Base-by-base conservation (phyloP, 2,888 invertebrate species). In the Drosophila lutescens region DNA sequence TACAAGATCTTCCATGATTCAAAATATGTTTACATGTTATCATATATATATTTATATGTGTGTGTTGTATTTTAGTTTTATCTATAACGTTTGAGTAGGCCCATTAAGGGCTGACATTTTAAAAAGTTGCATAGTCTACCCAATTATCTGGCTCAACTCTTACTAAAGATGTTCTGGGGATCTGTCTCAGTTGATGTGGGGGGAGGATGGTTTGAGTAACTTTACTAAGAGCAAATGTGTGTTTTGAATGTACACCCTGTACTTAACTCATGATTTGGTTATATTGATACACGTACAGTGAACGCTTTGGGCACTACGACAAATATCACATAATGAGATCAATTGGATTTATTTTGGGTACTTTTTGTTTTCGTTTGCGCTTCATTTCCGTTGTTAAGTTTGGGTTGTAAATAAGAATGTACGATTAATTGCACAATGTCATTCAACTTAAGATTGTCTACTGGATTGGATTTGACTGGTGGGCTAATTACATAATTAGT, bases 281-380 rank as follows among this genome's bases (percentile, higher is more conserved):
- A 57, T 74, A 67, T 67, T 72, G 54, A 57, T 61, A 72, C 59
- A 71, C 72, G 71, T 71, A 86, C 68, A 86, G 85, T 81, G 85
- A 83, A 84, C 85, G 83, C 76, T 83, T 76, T 86, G 86, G 86
- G 85, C 83, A 80, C 84, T 85, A 85, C 83, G 83, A 86, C 88
- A 86, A 88, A 89, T 88, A 89, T 89, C 89, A 89, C 89, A 89
- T 86, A 80, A 89, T 89, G 89, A 89, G 89, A 89, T 89, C 89
- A 89, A 85, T 89, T 87, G 86, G 87, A 88, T 83, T 76, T 84
- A 78, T 82, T 71, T 87, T 76, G 79, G 82, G 79, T 66, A 65
- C 65, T 65, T 77, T 60, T 47, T 59, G 58, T 55, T 63, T 61
- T 50, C 20, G 57, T 74, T 67, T 51, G 43, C 62, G 51, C 49